phyloP scores from a whole-genome alignment of 2,888 invertebrate species.

The Luperina testacea region DNA sequence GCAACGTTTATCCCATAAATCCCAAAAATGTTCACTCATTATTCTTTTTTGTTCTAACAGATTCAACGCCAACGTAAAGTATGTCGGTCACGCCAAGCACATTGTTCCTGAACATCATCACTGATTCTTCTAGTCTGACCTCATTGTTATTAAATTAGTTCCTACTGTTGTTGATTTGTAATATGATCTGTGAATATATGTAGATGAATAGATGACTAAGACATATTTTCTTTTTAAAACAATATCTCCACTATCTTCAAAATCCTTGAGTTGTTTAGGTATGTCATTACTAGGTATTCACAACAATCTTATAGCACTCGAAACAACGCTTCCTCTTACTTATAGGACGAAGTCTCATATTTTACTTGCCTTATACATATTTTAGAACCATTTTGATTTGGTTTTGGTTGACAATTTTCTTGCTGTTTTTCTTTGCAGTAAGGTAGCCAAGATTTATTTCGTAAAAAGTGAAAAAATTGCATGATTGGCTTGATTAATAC shows the following conservation, averaged over 20 bases:
- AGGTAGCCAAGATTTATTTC: not conserved
- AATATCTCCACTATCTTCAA: not conserved
- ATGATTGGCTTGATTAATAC: not conserved
- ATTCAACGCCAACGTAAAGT: conserved; percentile 77
- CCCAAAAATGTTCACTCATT: not conserved
- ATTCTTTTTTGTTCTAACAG: conserved; percentile 7
- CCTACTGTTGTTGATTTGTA: conserved; percentile 32
- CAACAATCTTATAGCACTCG: not conserved
- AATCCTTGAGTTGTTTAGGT: not conserved
- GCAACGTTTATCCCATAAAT: not conserved
- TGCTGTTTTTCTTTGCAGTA: not conserved
- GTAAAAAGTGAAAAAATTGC: not conserved
- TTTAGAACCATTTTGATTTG: not conserved
- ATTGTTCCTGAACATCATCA: conserved; percentile 64
- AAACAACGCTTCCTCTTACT: no score
- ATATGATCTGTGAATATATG: conserved; percentile 17
- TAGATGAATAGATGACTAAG: conserved; percentile 5
- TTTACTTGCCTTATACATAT: not conserved
- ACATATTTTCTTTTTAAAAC: not conserved
- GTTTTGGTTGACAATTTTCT: not conserved
- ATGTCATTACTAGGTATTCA: no score
- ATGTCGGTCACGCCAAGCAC: conserved; percentile 66
- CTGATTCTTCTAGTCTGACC: conserved; percentile 18
- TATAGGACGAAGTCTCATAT: not conserved
- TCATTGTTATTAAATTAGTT: conserved; percentile 28